Evolutionary conservation across 2,113 vertebrate genomes (phyloP).

Genomic region (Melanerpes aurifrons): DNA sequence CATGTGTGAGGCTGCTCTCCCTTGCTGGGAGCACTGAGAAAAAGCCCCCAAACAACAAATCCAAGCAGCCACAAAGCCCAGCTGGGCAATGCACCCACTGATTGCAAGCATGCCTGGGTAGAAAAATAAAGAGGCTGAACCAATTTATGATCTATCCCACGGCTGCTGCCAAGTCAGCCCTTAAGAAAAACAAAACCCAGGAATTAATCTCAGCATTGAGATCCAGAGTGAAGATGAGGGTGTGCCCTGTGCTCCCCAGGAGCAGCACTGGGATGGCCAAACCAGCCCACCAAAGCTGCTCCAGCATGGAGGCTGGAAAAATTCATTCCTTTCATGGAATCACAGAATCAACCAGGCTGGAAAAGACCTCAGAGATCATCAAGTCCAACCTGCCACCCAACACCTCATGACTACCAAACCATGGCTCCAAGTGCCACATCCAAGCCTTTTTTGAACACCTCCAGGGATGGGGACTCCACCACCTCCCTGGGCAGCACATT

Average conservation of each 20-base stretch:
- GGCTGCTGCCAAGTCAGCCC: background rate
- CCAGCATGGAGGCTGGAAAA: background rate
- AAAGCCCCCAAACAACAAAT: background rate
- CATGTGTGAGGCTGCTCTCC: background rate
- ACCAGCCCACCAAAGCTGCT: background rate
- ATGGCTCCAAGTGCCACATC: no score
- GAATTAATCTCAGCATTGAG: fast-evolving
- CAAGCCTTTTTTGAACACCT: no score
- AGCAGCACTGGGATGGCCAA: background rate
- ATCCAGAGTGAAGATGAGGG: background rate
- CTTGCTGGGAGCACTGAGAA: background rate
- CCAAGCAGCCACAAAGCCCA: background rate
- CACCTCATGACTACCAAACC: no score
- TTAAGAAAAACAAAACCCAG: background rate
- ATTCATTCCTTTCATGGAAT: background rate
- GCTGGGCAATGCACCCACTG: fast-evolving
- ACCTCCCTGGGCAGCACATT: no score
- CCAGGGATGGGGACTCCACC: no score
- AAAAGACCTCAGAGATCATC: no score
- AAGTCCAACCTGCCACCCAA: no score
- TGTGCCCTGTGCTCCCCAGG: fast-evolving
- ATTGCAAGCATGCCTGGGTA: background rate
- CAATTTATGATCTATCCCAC: background rate
- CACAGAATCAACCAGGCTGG: no score
- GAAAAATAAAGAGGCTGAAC: background rate